phyloP scores from a whole-genome alignment of 2,113 vertebrate species.

The Bubo blakistoni region DNA sequence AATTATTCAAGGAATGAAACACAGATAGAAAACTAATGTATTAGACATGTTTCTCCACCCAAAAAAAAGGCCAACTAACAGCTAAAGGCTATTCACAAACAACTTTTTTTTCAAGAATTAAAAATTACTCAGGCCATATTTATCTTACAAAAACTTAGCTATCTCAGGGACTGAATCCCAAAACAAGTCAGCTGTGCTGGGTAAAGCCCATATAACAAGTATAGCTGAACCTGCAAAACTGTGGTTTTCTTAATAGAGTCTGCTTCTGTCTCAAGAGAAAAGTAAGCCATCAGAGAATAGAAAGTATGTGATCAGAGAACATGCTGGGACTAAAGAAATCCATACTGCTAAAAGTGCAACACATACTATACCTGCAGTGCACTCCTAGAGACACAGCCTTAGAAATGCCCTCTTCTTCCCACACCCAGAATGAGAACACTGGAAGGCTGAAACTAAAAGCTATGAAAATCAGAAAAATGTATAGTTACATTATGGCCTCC shows the following conservation, averaged over 20 bases:
- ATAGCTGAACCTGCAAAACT: background rate
- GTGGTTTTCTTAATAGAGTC: background rate
- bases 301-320: background rate
- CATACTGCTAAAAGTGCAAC: background rate
- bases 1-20: background rate
- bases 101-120: background rate
- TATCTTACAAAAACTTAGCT: background rate
- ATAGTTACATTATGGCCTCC: background rate
- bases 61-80: background rate
- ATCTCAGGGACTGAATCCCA: background rate
- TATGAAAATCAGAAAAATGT: background rate
- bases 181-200: background rate
- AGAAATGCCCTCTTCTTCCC: background rate
- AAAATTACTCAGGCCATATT: background rate
- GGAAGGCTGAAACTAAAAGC: background rate
- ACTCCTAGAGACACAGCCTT: background rate
- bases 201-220: background rate
- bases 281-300: background rate
- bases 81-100: background rate
- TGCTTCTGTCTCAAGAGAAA: background rate
- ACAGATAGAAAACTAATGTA: background rate
- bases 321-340: background rate
- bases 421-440: background rate
- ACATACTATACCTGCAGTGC: background rate
- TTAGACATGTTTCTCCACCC: background rate